Base-by-base conservation (phyloP, 2,797 vertebrate species). In the Microchirus variegatus region DNA sequence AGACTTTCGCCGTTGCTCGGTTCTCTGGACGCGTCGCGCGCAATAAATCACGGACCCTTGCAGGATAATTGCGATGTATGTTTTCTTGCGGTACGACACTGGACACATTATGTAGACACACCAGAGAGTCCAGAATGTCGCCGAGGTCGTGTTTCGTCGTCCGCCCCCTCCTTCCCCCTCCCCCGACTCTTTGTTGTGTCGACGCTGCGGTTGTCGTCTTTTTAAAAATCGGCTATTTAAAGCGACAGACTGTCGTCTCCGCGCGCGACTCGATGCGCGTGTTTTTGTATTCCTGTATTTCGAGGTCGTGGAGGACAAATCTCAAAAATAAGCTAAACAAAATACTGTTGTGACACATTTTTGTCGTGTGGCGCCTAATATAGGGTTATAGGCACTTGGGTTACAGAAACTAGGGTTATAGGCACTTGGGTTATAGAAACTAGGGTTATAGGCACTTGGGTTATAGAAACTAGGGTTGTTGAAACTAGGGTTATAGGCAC, bases 31-130 rank as follows among this genome's bases (percentile, higher is more conserved):
- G 67, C 70, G 67, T 72, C 73, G 73, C 63, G 15, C 63, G 50
- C 77, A 78, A 87, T 85, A 84, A 89, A 85, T 83, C 78, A 78
- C 10, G 36, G 61, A 44, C n/a, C 51, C 49, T 62, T 76, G 53
- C 79, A 60, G 64, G 15, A 11, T 80, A 77, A 88, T 84, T 69
- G 59, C 45, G 62, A 75, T 78, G 85, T 83, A 81, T 88, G 70
- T 87, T 77, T 78, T 71, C 63, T 61, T 65, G 85, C 38, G 85
- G 54, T 45, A 38, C 41, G 67, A 38, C 40, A 80, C 64, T 69
- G 50, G 67, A 73, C 50, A 48, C 68, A 59, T 68, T 77, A 82
- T 86, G 80, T 77, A 83, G 83, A 88, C 77, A 70, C 53, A 66
- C 60, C 78, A 22, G 22, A 22, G 40, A 48, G 52, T 53, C 45